Evolutionary conservation across 2,113 vertebrate species (phyloP).

Genomic region (Embiotoca jacksoni): DNA sequence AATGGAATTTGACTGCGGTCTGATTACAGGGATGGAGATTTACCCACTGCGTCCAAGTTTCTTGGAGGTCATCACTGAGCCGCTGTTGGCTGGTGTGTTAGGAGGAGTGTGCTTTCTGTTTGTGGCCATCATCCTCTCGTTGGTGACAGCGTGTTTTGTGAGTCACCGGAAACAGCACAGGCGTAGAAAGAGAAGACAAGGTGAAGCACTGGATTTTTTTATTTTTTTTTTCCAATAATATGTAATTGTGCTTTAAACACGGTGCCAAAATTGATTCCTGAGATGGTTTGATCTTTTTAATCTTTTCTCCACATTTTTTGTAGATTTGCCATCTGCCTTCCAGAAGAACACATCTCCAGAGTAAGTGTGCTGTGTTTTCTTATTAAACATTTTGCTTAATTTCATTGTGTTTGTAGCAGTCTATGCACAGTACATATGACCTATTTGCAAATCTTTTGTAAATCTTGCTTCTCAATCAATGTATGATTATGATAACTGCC

Average conservation of each 20-base stretch:
- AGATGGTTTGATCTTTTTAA: constrained; percentile 36
- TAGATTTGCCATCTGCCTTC: constrained; percentile 81
- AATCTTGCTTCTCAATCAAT: not conserved
- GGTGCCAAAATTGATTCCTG: too few species aligned
- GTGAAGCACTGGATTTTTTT: constrained; percentile 54
- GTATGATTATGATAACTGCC: not conserved
- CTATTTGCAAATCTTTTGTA: constrained; percentile 3
- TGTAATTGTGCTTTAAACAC: not conserved
- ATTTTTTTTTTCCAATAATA: not conserved
- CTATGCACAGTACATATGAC: too few species aligned
- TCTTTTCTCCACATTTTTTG: constrained; percentile 35
- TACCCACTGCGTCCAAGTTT: constrained; percentile 90
- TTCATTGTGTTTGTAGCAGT: not conserved
- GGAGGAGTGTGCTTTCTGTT: constrained; percentile 94
- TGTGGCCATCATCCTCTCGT: constrained; percentile 90
- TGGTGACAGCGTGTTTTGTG: constrained; percentile 90
- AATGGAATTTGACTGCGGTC: not conserved
- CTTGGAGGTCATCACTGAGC: constrained; percentile 88
- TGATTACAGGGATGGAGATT: constrained; percentile 90
- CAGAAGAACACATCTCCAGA: constrained; percentile 78
- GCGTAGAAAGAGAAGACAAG: constrained; percentile 79
- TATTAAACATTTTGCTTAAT: not conserved
- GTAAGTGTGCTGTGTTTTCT: constrained; percentile 71
- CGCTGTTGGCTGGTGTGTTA: constrained; percentile 91
- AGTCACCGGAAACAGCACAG: constrained; percentile 84